phyloP scores from a whole-genome alignment of 2,888 invertebrate species.

The Eustalomyia histrio region DNA sequence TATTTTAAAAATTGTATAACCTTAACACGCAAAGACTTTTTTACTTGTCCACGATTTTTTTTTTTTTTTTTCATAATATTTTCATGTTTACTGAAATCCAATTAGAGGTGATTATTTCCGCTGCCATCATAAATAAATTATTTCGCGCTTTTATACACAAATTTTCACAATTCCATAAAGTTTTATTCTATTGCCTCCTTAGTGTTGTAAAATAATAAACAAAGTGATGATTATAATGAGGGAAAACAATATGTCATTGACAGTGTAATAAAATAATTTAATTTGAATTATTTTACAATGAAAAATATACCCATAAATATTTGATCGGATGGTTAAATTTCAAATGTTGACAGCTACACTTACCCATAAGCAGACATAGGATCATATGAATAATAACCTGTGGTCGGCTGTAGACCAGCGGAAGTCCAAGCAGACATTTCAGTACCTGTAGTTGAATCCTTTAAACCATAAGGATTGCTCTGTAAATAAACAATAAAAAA shows the following conservation, averaged over 20 bases:
- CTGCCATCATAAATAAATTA: conserved; percentile 77
- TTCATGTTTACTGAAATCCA: conserved; percentile 15
- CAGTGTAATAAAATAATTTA: neutral
- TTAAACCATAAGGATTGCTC: conserved; percentile 94
- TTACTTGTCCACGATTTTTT: neutral
- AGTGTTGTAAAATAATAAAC: neutral
- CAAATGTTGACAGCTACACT: conserved; percentile 79
- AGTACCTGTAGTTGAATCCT: conserved; percentile 89
- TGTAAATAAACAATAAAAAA: conserved; percentile 80
- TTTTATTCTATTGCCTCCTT: neutral
- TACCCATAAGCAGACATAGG: conserved; percentile 96
- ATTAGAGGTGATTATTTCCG: conserved; percentile 66
- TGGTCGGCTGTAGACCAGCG: conserved; percentile 92
- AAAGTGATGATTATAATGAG: neutral
- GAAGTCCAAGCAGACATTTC: conserved; percentile 96
- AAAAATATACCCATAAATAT: too few relatives aligned
- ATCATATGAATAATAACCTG: conserved; percentile 96
- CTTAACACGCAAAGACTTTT: neutral
- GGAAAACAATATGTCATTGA: neutral
- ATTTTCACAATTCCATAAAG: conserved; percentile 58
- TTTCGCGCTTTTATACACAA: conserved; percentile 69
- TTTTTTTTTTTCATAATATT: conserved; percentile 22
- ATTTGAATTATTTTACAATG: too few relatives aligned
- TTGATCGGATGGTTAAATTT: too few relatives aligned
- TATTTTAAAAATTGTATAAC: neutral